These are phyloP conservation scores for Nomada hirtipes DNA, from an alignment of 2,888 invertebrate genomes.

Conservation along the genomic window DNA sequence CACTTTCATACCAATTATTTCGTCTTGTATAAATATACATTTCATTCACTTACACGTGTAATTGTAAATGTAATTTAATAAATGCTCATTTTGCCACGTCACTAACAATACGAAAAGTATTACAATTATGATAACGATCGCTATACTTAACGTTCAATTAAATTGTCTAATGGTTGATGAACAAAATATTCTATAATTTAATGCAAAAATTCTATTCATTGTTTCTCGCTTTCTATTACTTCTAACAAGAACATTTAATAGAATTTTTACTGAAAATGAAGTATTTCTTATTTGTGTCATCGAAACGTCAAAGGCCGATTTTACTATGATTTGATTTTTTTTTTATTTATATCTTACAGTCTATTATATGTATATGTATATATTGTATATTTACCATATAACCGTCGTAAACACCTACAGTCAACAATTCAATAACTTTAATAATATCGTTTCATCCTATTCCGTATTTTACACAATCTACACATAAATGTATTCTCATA, in stretches of 20 bases:
- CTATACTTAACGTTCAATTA: neutral
- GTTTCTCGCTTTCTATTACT: neutral
- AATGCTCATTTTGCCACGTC: conserved; percentile 9
- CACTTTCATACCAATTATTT: conserved; percentile 18
- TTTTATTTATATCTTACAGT: conserved; percentile 39
- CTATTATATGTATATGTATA: conserved; percentile 24
- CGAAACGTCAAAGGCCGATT: conserved; percentile 48
- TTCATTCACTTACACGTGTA: conserved; percentile 11
- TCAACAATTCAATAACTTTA: conserved; percentile 72
- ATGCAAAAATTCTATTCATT: neutral
- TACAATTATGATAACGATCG: neutral
- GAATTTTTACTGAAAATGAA: neutral
- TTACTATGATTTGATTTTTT: conserved; percentile 52
- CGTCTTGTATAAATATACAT: conserved; percentile 40
- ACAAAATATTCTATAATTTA: neutral
- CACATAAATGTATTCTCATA: conserved; percentile 68
- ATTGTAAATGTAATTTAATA: conserved; percentile 7
- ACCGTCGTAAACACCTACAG: conserved; percentile 71
- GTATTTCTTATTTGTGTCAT: conserved; percentile 3
- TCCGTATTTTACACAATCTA: conserved; percentile 74
- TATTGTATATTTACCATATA: conserved; percentile 53
- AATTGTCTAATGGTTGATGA: conserved; percentile 1
- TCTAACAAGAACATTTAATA: neutral
- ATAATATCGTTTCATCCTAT: conserved; percentile 65
- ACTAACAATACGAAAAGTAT: neutral